A percentile compares a stretch with the other conserved stretches of the same genome.
Conservation (phyloP, 2,797 vertebrate genomes). For the Sebastolobus altivelis region DNA sequence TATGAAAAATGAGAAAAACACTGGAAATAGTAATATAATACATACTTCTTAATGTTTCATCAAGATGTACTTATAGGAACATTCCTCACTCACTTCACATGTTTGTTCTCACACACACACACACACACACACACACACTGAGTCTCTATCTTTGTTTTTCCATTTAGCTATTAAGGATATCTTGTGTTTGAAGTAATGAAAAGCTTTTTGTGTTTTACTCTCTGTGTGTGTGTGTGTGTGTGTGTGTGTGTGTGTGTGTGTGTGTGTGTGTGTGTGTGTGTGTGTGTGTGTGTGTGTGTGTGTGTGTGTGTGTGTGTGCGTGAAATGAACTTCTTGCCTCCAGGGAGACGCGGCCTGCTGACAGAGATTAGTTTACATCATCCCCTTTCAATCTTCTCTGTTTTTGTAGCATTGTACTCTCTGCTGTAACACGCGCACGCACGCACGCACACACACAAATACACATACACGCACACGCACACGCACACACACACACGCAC, state of each 20-base stretch:
- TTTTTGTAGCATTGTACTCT: constrained; percentile 40
- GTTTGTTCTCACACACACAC: background rate
- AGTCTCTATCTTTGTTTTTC: background rate
- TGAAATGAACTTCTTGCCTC: constrained; percentile 68
- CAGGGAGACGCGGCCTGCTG: constrained; percentile 63
- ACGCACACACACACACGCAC: background rate
- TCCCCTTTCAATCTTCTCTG: constrained; percentile 65
- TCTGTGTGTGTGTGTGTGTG: constrained; percentile 1
- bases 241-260: constrained; percentile 3
- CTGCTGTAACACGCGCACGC: constrained; percentile 19
- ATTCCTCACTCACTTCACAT: background rate
- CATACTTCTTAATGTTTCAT: background rate
- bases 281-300: constrained; percentile 15
- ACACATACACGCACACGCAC: background rate
- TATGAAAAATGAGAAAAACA: constrained; percentile 2
- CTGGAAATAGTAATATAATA: background rate
- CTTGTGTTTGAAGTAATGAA: constrained; percentile 48
- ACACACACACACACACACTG: background rate
- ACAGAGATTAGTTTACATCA: constrained; percentile 79
- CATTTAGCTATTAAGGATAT: constrained; percentile 38
- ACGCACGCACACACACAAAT: constrained; percentile 1
- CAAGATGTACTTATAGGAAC: constrained; percentile 1
- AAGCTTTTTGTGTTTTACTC: constrained; percentile 23
- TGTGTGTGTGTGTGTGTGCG: constrained; percentile 20
- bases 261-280: constrained; percentile 10